These are phyloP conservation scores for Scolanthus callimorphus DNA, from an alignment of 92 coral and sea anemone species.

Conservation along the genomic window DNA sequence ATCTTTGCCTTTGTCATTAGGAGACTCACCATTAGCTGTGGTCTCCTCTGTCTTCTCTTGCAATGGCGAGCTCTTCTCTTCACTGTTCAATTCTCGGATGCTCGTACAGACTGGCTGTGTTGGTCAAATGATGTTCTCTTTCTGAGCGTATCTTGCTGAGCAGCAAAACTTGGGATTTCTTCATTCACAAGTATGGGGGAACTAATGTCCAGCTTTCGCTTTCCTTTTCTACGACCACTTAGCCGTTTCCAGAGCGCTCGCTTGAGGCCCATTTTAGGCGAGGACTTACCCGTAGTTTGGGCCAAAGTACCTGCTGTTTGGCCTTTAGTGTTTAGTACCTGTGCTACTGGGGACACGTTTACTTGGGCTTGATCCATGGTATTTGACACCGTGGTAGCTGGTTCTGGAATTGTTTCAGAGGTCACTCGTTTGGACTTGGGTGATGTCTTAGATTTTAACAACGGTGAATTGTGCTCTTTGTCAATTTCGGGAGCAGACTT, in stretches of 20 bases:
- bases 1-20: not conserved
- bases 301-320: too few relatives aligned
- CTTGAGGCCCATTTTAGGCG: conserved; percentile 59
- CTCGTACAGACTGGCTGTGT: conserved; percentile 14
- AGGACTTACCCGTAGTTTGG: conserved; percentile 34
- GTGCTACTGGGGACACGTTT: too few relatives aligned
- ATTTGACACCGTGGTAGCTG: too few relatives aligned
- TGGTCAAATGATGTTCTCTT: conserved; percentile 23
- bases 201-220: conserved; percentile 71
- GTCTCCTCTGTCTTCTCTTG: not conserved
- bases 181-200: conserved; percentile 68
- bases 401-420: too few relatives aligned
- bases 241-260: conserved; percentile 71
- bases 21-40: not conserved
- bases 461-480: too few relatives aligned
- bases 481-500: too few relatives aligned
- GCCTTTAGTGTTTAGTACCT: too few relatives aligned
- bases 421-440: too few relatives aligned
- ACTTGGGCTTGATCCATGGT: too few relatives aligned
- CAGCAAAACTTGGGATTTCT: conserved; percentile 50
- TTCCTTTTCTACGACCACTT: conserved; percentile 61
- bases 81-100: conserved; percentile 18
- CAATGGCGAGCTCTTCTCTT: not conserved
- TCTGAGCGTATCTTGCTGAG: conserved; percentile 34
- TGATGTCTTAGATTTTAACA: too few relatives aligned